Percentiles rank a stretch among this genome's conserved stretches.
Evolutionary conservation across 2,797 vertebrate genomes (phyloP).

Genomic region (Lateolabrax maculatus): DNA sequence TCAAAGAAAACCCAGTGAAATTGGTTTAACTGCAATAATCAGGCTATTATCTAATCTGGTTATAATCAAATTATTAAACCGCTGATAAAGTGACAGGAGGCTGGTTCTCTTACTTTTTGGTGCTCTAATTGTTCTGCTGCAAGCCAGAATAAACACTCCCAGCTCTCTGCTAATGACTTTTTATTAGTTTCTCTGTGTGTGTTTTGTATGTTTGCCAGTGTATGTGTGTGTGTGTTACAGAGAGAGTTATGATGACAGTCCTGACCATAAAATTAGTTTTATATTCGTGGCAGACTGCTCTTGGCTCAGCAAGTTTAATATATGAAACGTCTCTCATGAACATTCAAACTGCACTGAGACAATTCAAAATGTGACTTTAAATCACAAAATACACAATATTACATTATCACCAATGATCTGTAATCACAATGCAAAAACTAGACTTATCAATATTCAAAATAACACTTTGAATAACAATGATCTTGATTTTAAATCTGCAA

Average conservation of each 20-base stretch:
- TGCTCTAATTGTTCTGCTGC: neutral
- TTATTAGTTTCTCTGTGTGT: conserved; percentile 2
- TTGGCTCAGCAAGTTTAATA: neutral
- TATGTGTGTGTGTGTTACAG: conserved; percentile 7
- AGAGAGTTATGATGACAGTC: neutral
- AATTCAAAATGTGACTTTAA: neutral
- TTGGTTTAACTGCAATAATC: neutral
- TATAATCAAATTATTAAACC: neutral
- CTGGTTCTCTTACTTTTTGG: neutral
- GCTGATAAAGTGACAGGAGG: neutral
- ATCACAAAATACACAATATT: neutral
- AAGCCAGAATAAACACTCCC: neutral
- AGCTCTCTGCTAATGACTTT: conserved; percentile 15
- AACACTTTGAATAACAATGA: neutral
- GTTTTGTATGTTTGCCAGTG: conserved; percentile 17
- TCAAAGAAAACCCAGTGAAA: neutral
- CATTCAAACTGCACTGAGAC: neutral
- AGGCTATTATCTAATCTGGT: neutral
- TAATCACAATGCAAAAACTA: neutral
- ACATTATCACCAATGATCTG: neutral
- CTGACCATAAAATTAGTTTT: neutral
- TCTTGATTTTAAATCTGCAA: too few species aligned
- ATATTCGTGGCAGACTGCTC: conserved; percentile 8
- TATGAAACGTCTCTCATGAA: neutral
- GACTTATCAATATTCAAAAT: neutral